A percentile compares a stretch with the other conserved stretches of the same genome.
Conservation (phyloP, 2,797 vertebrate species). For the Jordanella pulchra region DNA sequence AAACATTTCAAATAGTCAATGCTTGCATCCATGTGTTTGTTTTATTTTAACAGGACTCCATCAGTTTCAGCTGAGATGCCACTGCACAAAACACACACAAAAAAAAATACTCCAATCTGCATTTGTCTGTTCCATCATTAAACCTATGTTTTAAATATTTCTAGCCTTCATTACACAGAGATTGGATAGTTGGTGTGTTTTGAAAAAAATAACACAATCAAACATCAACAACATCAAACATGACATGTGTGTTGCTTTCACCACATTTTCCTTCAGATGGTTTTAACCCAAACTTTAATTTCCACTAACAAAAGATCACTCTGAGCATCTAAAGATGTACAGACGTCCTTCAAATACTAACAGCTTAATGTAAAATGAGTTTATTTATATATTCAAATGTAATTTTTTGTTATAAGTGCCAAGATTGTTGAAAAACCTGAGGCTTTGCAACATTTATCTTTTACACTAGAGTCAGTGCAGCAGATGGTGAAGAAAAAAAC, state of each 20-base stretch:
- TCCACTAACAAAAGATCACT: not conserved
- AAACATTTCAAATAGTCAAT: too few species aligned
- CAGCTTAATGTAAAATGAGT: not conserved
- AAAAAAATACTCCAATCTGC: too few species aligned
- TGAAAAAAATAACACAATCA: not conserved
- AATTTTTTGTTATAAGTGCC: not conserved
- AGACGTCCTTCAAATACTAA: not conserved
- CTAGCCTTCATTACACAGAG: too few species aligned
- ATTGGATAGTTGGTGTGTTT: not conserved
- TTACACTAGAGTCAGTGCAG: not conserved
- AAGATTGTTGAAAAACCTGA: not conserved
- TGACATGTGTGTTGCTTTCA: not conserved
- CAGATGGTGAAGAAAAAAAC: constrained; percentile 6
- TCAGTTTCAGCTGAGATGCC: too few species aligned
- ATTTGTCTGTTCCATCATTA: too few species aligned
- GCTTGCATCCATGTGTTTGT: too few species aligned
- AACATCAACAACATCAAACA: not conserved
- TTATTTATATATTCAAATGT: not conserved
- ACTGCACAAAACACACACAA: too few species aligned
- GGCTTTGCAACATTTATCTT: not conserved
- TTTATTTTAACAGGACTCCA: too few species aligned
- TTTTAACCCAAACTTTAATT: not conserved
- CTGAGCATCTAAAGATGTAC: not conserved
- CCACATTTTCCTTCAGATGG: not conserved
- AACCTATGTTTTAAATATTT: too few species aligned